Evolutionary conservation across 2,797 vertebrate genomes (phyloP).

Genomic region (Pseudochromis fuscus): DNA sequence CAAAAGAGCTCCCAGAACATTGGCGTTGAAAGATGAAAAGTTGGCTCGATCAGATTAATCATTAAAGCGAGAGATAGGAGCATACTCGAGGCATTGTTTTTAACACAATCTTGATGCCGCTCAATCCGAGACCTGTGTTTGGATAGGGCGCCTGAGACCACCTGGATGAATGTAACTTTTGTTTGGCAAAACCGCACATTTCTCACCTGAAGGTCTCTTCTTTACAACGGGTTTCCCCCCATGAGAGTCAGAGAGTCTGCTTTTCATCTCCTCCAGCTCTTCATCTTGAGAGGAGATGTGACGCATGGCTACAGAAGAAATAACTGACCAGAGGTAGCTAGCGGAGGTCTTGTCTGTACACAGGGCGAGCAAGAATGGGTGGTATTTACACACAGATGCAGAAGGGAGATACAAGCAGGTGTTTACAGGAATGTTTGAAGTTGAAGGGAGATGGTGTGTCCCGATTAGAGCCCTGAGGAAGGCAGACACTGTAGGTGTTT

Average conservation of each 20-base stretch:
- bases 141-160: conserved; percentile 84
- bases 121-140: conserved; percentile 79
- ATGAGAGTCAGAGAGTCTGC: conserved; percentile 62
- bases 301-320: conserved; percentile 77
- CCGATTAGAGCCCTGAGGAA: conserved; percentile 68
- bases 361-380: conserved; percentile 76
- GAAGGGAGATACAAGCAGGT: conserved; percentile 84
- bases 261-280: conserved; percentile 79
- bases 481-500: conserved; percentile 71
- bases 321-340: conserved; percentile 69
- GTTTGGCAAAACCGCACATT: conserved; percentile 80
- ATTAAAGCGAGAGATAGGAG: conserved; percentile 81
- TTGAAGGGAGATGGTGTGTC: conserved; percentile 78
- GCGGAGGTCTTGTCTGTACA: conserved; percentile 72
- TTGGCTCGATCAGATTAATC: conserved; percentile 86
- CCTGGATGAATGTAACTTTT: conserved; percentile 82
- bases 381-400: conserved; percentile 83
- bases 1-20: conserved; percentile 68
- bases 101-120: conserved; percentile 70
- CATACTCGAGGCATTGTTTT: conserved; percentile 75
- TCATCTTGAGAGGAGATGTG: conserved; percentile 80
- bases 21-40: conserved; percentile 83
- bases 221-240: conserved; percentile 68
- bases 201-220: conserved; percentile 78
- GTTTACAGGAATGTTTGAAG: conserved; percentile 84